These are phyloP conservation scores for Venturia canescens DNA, from an alignment of 1,140 invertebrate species.

Conservation along the genomic window DNA sequence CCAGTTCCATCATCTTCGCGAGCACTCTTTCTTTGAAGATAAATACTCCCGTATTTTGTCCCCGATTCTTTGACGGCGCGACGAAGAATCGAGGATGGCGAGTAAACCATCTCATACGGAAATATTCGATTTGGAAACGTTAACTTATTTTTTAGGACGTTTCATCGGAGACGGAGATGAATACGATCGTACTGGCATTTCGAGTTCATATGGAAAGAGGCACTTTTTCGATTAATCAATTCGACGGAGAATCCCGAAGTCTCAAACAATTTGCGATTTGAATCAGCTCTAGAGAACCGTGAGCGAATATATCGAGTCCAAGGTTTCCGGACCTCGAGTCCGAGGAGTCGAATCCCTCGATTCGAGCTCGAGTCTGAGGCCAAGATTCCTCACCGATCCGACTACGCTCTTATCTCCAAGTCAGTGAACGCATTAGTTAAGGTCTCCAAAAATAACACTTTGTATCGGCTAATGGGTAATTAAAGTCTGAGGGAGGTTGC, in stretches of 20 bases:
- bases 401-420: slow-evolving; percentile 54
- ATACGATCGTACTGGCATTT: too few species aligned
- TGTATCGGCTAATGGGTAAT: slow-evolving; percentile 69
- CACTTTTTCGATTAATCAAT: too few species aligned
- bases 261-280: too few species aligned
- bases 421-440: slow-evolving; percentile 64
- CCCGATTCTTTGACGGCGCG: neutral
- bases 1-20: slow-evolving; percentile 38
- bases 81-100: neutral
- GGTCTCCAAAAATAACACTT: slow-evolving; percentile 70
- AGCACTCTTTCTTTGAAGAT: slow-evolving; percentile 49
- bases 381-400: neutral
- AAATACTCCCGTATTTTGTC: slow-evolving; percentile 30
- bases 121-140: neutral
- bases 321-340: too few species aligned
- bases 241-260: too few species aligned
- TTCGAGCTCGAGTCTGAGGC: too few species aligned
- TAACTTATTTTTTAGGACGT: neutral
- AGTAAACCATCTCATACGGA: neutral
- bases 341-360: too few species aligned
- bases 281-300: too few species aligned
- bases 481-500: slow-evolving; percentile 64
- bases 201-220: too few species aligned
- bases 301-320: too few species aligned
- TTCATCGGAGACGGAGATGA: neutral